These are phyloP conservation scores for Astreopora myriophthalma DNA, from an alignment of 64 coral and sea anemone genomes.

Conservation along the genomic window DNA sequence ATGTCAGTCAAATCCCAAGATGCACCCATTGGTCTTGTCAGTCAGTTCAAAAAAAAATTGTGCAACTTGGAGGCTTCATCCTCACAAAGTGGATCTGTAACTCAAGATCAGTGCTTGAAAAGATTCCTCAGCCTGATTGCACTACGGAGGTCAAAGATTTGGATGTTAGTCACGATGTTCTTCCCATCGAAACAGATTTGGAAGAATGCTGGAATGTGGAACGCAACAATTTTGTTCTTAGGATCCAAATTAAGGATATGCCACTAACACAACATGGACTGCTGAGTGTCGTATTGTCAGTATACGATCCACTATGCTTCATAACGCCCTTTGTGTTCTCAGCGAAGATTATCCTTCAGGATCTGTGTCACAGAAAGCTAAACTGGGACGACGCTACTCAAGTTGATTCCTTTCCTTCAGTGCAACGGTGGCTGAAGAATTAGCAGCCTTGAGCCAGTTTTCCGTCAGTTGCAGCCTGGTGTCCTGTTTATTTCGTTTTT, in stretches of 20 bases:
- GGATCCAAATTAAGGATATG: neutral
- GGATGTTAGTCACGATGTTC: neutral
- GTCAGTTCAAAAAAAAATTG: neutral
- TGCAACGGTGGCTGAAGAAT: neutral
- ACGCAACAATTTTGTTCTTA: neutral
- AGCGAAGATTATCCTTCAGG: neutral
- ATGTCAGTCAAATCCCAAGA: neutral
- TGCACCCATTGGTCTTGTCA: neutral
- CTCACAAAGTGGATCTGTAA: neutral
- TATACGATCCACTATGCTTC: neutral
- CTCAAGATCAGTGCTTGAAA: neutral
- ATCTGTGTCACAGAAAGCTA: neutral
- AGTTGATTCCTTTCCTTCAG: neutral
- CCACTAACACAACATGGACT: neutral
- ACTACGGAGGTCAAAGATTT: neutral
- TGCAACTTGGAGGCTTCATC: neutral
- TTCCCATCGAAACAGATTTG: no score
- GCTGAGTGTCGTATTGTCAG: neutral
- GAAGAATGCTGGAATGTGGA: neutral
- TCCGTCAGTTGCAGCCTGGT: neutral
- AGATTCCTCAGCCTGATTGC: neutral
- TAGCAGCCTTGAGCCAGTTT: neutral
- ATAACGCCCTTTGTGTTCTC: neutral
- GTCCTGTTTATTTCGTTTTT: no score
- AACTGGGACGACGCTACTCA: neutral